Conservation (phyloP, 2,113 vertebrate genomes). For the Hippolais icterina region DNA sequence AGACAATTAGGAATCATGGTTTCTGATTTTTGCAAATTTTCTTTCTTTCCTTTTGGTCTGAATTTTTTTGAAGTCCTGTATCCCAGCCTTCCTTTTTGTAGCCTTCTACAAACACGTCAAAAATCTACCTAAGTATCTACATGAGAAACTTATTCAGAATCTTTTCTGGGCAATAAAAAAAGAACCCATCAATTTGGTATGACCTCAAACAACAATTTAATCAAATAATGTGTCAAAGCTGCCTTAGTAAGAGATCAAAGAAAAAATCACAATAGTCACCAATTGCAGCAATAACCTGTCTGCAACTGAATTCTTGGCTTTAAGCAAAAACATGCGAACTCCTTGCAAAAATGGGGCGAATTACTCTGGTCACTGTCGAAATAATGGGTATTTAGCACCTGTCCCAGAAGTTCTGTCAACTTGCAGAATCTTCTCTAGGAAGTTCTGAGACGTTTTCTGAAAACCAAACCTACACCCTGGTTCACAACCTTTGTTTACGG, state of each 20-base stretch:
- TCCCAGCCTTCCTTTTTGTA: neutral
- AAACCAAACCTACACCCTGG: neutral
- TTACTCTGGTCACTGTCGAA: neutral
- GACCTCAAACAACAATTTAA: neutral
- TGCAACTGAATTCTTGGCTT: neutral
- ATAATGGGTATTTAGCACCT: neutral
- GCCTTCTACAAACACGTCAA: neutral
- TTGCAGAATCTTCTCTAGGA: neutral
- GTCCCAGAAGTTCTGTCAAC: neutral
- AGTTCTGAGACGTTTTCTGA: neutral
- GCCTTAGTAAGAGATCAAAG: neutral
- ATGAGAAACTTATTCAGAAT: neutral
- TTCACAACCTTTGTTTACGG: neutral
- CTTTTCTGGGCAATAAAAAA: neutral
- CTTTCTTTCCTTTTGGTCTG: neutral
- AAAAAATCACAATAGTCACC: neutral
- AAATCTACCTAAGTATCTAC: neutral
- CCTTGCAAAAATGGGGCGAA: neutral
- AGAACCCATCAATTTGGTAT: neutral
- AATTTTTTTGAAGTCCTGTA: neutral
- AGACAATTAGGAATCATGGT: slow-evolving; percentile 24
- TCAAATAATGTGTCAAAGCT: neutral
- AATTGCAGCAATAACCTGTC: neutral
- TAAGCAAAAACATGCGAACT: neutral
- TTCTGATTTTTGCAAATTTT: slow-evolving; percentile 11